Conservation (phyloP, 35 echinoderm and acorn worm species). For the Strongylocentrotus purpuratus region DNA sequence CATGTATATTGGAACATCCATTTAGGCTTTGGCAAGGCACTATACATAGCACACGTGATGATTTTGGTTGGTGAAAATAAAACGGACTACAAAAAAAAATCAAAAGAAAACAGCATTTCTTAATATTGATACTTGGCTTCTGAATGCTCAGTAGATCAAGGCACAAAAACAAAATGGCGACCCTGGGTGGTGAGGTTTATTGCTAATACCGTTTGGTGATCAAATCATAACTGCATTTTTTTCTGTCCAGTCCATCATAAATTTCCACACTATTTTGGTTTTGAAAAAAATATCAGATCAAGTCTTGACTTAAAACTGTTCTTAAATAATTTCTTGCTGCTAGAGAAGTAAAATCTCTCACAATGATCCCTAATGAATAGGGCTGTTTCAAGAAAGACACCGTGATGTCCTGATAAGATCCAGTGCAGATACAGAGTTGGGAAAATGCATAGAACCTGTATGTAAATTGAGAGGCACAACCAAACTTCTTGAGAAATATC, state of each 20-base stretch:
- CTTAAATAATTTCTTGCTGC: not conserved
- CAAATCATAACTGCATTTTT: not conserved
- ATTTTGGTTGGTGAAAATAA: not conserved
- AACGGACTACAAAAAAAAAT: not conserved
- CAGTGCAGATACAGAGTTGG: not conserved
- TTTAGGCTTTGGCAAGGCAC: conserved; percentile 29
- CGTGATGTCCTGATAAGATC: not conserved
- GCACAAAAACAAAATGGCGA: not conserved
- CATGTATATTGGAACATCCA: not conserved
- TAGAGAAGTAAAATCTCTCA: not conserved
- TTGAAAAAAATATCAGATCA: not conserved
- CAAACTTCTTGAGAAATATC: not conserved
- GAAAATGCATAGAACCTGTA: not conserved
- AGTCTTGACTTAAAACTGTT: not conserved
- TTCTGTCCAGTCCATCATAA: not conserved
- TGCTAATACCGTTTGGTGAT: conserved; percentile 34
- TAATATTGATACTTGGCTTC: not conserved
- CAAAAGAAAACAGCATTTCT: not conserved
- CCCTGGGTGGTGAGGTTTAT: not conserved
- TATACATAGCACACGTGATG: conserved; percentile 23
- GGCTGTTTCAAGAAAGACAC: not conserved
- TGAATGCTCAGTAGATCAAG: not conserved
- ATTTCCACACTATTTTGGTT: not conserved
- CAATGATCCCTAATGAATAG: not conserved
- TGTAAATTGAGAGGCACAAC: not conserved